Conservation (phyloP, 1,140 invertebrate species). For the Brachionus koreanus region DNA sequence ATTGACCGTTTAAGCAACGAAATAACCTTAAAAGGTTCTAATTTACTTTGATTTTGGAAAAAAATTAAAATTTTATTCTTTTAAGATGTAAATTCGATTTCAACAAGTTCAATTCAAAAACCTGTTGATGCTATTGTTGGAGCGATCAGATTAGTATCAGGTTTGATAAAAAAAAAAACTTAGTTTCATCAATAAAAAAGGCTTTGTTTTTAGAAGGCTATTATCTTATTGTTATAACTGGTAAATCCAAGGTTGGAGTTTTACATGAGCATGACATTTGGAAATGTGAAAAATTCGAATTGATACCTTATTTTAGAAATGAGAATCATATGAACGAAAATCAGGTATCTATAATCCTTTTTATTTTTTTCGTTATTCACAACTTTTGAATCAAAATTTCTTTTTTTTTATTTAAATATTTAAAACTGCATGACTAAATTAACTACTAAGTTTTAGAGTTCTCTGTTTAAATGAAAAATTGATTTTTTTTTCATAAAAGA, state of each 20-base stretch:
- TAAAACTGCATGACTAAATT: too few relatives aligned
- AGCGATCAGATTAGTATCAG: constrained; percentile 73
- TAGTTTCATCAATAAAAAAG: constrained; percentile 9
- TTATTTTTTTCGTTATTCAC: neutral
- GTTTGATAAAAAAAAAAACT: constrained; percentile 47
- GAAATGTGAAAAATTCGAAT: constrained; percentile 73
- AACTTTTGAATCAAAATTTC: neutral
- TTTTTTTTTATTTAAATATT: neutral
- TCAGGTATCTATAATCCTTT: neutral
- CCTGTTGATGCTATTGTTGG: constrained; percentile 85
- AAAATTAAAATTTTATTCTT: neutral
- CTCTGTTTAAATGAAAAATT: too few relatives aligned
- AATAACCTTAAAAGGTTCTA: neutral
- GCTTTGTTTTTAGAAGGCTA: constrained; percentile 61
- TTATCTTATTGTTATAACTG: constrained; percentile 84
- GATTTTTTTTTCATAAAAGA: too few relatives aligned
- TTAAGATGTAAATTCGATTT: constrained; percentile 55
- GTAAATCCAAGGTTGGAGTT: constrained; percentile 75
- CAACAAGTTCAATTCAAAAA: constrained; percentile 64
- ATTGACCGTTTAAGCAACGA: constrained; percentile 23
- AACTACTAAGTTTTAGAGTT: too few relatives aligned
- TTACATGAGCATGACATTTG: constrained; percentile 80
- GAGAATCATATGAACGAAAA: constrained; percentile 73
- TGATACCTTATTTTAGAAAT: constrained; percentile 79
- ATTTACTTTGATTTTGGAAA: neutral